A percentile compares a stretch with the other conserved stretches of the same genome.
Evolutionary conservation across 2,888 invertebrate genomes (phyloP).

Genomic region (Pasiphila rectangulata): DNA sequence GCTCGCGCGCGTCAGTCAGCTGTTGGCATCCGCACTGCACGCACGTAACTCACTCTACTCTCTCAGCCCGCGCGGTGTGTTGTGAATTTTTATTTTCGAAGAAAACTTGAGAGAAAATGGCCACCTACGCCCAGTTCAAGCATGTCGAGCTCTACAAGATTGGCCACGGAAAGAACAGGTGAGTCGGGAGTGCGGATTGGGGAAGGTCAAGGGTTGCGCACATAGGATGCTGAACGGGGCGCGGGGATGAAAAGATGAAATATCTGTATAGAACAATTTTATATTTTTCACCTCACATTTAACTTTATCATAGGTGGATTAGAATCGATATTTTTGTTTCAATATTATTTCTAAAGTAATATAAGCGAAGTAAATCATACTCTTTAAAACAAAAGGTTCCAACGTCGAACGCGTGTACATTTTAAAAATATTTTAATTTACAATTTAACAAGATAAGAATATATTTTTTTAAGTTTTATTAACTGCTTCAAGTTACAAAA

Average conservation of each 20-base stretch:
- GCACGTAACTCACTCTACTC: constrained; percentile 45
- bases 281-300: too few relatives aligned
- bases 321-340: too few relatives aligned
- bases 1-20: constrained; percentile 78
- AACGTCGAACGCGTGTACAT: too few relatives aligned
- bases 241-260: neutral
- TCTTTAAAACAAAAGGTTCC: too few relatives aligned
- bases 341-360: too few relatives aligned
- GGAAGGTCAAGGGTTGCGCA: constrained; percentile 40
- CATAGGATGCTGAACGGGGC: constrained; percentile 45
- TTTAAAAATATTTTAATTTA: too few relatives aligned
- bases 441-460: too few relatives aligned
- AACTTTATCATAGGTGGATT: too few relatives aligned
- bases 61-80: constrained; percentile 53
- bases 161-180: constrained; percentile 96
- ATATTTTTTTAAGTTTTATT: too few relatives aligned
- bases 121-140: constrained; percentile 95
- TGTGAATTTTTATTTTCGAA: constrained; percentile 44
- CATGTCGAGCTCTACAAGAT: constrained; percentile 97
- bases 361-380: too few relatives aligned
- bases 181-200: constrained; percentile 37
- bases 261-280: too few relatives aligned
- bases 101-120: constrained; percentile 81
- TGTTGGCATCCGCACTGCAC: constrained; percentile 59
- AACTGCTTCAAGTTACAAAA: too few relatives aligned